A percentile compares a stretch with the other conserved stretches of the same genome.
phyloP scores from a whole-genome alignment of 1,140 invertebrate species.

The Ostrea denselamellosa region DNA sequence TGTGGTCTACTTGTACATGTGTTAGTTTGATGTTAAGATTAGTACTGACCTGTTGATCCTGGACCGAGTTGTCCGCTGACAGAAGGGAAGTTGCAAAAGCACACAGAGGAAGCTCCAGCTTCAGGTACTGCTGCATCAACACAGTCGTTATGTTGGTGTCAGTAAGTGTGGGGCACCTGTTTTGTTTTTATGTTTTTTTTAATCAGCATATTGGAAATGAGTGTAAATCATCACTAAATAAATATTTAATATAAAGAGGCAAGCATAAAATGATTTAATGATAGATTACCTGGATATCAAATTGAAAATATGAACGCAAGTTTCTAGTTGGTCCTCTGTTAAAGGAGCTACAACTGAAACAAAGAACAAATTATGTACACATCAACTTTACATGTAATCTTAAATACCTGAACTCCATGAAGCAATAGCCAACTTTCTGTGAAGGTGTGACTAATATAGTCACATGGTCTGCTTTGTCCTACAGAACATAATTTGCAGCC shows the following conservation, averaged over 20 bases:
- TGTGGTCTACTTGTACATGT: too few species aligned
- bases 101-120: constrained; percentile 62
- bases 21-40: too few species aligned
- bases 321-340: constrained; percentile 57
- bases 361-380: background rate
- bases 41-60: constrained; percentile 12
- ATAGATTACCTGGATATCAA: constrained; percentile 6
- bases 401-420: too few species aligned
- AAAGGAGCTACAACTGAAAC: constrained; percentile 62
- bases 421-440: background rate
- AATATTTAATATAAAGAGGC: background rate
- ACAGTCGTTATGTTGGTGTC: constrained; percentile 52
- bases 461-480: too few species aligned
- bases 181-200: too few species aligned
- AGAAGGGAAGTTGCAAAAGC: constrained; percentile 62
- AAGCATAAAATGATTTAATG: background rate
- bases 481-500: too few species aligned
- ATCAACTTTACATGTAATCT: background rate
- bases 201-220: constrained; percentile 15
- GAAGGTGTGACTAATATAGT: too few species aligned
- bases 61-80: constrained; percentile 14
- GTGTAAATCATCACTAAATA: background rate
- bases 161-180: constrained; percentile 65
- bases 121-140: constrained; percentile 58
- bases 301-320: constrained; percentile 65